These are phyloP conservation scores for Eupeodes corollae DNA, from an alignment of 1,140 invertebrate species.

Conservation along the genomic window DNA sequence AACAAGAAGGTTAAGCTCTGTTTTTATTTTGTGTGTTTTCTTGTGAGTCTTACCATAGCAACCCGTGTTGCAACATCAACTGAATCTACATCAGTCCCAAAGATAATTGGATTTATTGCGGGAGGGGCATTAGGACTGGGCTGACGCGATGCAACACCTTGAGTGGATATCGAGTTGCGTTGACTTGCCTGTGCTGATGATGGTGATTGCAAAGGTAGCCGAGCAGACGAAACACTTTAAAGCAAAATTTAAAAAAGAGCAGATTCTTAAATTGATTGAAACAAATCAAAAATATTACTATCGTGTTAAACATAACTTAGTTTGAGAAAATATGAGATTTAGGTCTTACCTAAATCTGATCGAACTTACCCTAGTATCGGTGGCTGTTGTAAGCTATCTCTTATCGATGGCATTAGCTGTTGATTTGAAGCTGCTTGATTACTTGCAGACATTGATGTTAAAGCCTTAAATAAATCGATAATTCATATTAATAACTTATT, in stretches of 20 bases:
- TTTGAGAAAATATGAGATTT: background rate
- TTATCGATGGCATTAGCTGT: conserved; percentile 49
- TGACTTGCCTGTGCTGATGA: conserved; percentile 29
- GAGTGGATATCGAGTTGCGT: conserved; percentile 30
- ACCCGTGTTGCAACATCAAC: conserved; percentile 97
- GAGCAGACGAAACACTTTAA: conserved; percentile 26
- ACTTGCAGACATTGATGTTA: conserved; percentile 51
- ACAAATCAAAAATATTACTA: no score
- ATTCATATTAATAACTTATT: background rate
- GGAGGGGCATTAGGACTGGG: conserved; percentile 32
- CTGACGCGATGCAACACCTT: conserved; percentile 25
- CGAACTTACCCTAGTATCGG: conserved; percentile 25
- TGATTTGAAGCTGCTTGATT: conserved; percentile 43
- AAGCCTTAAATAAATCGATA: conserved; percentile 42
- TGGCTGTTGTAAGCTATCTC: conserved; percentile 52
- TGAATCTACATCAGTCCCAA: conserved; percentile 93
- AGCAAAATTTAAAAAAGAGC: background rate
- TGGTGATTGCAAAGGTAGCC: conserved; percentile 24
- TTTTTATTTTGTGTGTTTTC: background rate
- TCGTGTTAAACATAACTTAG: no score
- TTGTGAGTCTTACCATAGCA: conserved; percentile 69
- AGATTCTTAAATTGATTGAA: no score
- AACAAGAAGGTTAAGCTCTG: background rate
- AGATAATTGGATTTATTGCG: conserved; percentile 76
- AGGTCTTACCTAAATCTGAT: background rate